Conservation (phyloP, 1,140 invertebrate genomes). For the Drosophila auraria region DNA sequence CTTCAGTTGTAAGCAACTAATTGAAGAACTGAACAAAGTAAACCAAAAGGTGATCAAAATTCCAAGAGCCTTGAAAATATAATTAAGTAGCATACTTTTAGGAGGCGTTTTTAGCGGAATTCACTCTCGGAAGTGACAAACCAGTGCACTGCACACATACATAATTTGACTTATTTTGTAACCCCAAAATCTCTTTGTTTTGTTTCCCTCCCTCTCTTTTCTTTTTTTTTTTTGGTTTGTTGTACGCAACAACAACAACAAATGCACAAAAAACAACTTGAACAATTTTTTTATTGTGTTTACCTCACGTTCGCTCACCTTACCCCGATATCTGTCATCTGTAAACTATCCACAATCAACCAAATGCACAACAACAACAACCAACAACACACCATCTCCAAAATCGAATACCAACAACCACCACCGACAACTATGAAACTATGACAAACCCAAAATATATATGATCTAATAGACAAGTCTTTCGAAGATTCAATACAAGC, state of each 20-base stretch:
- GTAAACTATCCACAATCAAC: slow-evolving; percentile 52
- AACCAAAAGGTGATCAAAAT: neutral
- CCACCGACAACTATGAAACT: slow-evolving; percentile 43
- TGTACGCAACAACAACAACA: slow-evolving; percentile 23
- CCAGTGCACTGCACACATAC: neutral
- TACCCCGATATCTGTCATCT: slow-evolving; percentile 37
- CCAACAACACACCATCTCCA: slow-evolving; percentile 44
- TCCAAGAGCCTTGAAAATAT: neutral
- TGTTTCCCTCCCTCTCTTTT: slow-evolving; percentile 43
- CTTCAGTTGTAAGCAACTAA: no score
- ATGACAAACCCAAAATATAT: slow-evolving; percentile 10
- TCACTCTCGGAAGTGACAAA: neutral
- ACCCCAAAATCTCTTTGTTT: slow-evolving; percentile 57
- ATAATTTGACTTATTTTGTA: slow-evolving; percentile 46
- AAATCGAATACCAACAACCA: slow-evolving; percentile 58
- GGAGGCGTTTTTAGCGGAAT: neutral
- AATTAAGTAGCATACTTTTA: neutral
- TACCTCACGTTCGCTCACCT: slow-evolving; percentile 36
- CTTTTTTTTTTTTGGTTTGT: slow-evolving; percentile 50
- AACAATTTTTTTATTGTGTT: slow-evolving; percentile 30
- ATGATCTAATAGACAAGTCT: slow-evolving; percentile 78
- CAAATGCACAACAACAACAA: slow-evolving; percentile 46
- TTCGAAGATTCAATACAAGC: slow-evolving; percentile 85
- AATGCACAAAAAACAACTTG: slow-evolving; percentile 29
- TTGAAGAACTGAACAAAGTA: no score